Percentiles rank a stretch among this genome's conserved stretches.
These are phyloP conservation scores for Tetragnatha versicolor DNA, from an alignment of 1,140 invertebrate genomes.

Conservation along the genomic window DNA sequence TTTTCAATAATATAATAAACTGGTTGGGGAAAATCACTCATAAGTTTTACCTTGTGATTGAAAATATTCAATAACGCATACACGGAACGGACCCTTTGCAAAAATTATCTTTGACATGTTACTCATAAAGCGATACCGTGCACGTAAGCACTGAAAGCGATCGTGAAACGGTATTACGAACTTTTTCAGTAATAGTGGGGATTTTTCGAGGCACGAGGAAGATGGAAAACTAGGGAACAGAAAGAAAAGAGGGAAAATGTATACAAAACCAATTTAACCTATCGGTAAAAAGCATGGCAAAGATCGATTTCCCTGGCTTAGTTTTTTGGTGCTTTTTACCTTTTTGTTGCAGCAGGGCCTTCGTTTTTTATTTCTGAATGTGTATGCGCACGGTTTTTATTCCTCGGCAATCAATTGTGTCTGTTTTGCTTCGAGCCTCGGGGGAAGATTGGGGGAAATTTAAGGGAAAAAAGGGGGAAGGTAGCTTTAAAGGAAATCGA, in stretches of 20 bases:
- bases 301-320: slow-evolving; percentile 26
- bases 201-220: too few species aligned
- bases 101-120: too few species aligned
- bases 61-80: too few species aligned
- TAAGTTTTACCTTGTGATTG: too few species aligned
- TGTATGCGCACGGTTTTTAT: slow-evolving; percentile 28
- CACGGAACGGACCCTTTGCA: too few species aligned
- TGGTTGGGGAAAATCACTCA: too few species aligned
- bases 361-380: neutral
- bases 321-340: slow-evolving; percentile 5
- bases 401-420: slow-evolving; percentile 43
- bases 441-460: neutral
- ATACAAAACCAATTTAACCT: slow-evolving; percentile 53
- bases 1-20: too few species aligned
- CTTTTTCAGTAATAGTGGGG: too few species aligned
- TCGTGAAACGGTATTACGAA: too few species aligned
- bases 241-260: slow-evolving; percentile 20
- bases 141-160: too few species aligned
- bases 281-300: slow-evolving; percentile 36
- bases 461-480: neutral
- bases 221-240: too few species aligned
- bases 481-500: slow-evolving; percentile 41
- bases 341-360: neutral
- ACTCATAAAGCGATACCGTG: too few species aligned
- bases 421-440: slow-evolving; percentile 32